phyloP scores from a whole-genome alignment of 2,113 vertebrate genomes.

The Orthonyx spaldingii region DNA sequence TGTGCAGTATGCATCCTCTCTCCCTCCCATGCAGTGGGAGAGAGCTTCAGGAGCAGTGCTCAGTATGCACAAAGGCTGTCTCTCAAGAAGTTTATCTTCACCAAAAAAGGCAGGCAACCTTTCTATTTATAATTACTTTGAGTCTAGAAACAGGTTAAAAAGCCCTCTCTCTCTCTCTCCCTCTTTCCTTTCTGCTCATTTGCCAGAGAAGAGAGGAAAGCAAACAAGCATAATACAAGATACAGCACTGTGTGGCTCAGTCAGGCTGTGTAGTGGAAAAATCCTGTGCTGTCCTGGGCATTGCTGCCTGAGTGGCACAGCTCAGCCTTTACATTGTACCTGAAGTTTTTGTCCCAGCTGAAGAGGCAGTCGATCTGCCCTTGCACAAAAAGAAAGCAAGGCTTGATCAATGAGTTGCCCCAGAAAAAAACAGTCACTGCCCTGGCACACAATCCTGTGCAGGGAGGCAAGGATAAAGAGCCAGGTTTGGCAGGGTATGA shows the following conservation, averaged over 20 bases:
- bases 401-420: not conserved
- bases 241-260: not conserved
- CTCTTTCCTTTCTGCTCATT: not conserved
- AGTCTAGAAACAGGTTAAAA: not conserved
- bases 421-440: not conserved
- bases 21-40: not conserved
- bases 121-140: conserved; percentile 5
- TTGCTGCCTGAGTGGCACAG: not conserved
- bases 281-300: not conserved
- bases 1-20: not conserved
- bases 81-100: conserved; percentile 5
- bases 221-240: not conserved
- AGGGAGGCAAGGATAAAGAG: not conserved
- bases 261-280: not conserved
- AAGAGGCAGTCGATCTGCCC: not conserved
- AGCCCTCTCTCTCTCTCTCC: not conserved
- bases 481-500: not conserved
- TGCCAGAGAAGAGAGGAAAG: not conserved
- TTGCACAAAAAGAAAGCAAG: not conserved
- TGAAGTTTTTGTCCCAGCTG: not conserved
- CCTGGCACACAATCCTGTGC: not conserved
- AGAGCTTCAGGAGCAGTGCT: not conserved
- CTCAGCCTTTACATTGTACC: not conserved
- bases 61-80: not conserved
- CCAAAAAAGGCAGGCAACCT: not conserved